Base-by-base conservation (phyloP, 2,888 invertebrate species). In the Operophtera brumata region DNA sequence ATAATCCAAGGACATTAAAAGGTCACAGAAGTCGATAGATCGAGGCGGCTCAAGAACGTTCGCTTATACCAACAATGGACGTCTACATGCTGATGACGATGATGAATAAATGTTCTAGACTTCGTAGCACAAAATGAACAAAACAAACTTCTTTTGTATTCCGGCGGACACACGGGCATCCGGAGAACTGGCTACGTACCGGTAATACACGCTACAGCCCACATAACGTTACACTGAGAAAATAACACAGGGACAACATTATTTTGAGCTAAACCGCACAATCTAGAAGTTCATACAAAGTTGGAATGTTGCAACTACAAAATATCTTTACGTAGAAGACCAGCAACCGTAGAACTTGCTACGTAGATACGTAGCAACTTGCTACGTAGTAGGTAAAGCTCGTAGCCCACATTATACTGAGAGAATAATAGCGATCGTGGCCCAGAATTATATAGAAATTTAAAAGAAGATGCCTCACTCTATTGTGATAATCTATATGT, bases 91-190 rank as follows among this genome's bases (percentile, higher is more conserved):
- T n/a, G n/a, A n/a, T n/a, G n/a, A n/a, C n/a, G n/a, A n/a, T n/a
- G n/a, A n/a, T n/a, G n/a, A 35, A 10, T 4, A 35, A 35, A 20
- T 20, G 44, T 47, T 47, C 37, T 26, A 54, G 25, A 12, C 48
- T 48, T 20, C 39, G 10, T 49, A 45, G 32, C 35, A 39, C 25
- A 34, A 39, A 36, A 47, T 25, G 50, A 48, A 52, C 52, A 52
- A 45, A 46, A 46, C 41, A 42, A 52, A 50, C 46, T 48, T 26
- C 39, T 44, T 61, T 52, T 42, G 49, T 52, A 56, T 56, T 44
- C 45, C 26, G 39, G 30, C 30, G 41, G 14, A 40, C 37, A 35
- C 26, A 20, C 25, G 32, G 52, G 47, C 36, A 14, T 53, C 43
- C 32, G 59, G n/a, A 20, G n/a, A 40, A 13, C 30, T 30, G 12